These are phyloP conservation scores for Dermochelys coriacea DNA, from an alignment of 2,797 vertebrate genomes.

Conservation along the genomic window DNA sequence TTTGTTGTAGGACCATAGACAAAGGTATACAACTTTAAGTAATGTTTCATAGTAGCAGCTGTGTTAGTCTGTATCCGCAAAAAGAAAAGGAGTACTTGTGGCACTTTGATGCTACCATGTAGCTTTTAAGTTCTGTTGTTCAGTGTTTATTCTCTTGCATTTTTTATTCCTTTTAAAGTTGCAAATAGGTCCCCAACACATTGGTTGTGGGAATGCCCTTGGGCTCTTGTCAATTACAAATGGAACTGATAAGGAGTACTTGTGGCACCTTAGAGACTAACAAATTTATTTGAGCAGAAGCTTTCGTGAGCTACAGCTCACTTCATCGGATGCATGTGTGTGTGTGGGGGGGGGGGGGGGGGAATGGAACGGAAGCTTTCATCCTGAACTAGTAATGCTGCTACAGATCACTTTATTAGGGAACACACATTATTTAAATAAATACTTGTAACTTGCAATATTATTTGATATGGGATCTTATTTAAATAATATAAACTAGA, in stretches of 20 bases:
- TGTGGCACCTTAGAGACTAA: no score
- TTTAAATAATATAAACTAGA: background rate
- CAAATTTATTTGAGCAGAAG: no score
- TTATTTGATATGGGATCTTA: background rate
- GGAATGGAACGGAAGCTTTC: background rate
- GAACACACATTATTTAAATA: background rate
- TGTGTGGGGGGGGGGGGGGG: no score
- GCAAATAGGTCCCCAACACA: background rate
- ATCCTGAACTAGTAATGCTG: background rate
- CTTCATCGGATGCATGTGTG: no score
- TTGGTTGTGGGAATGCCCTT: background rate
- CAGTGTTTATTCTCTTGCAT: background rate
- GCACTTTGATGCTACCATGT: background rate
- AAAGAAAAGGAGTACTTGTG: no score
- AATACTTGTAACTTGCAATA: background rate
- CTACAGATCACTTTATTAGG: background rate
- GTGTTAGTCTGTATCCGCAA: no score
- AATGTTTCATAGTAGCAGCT: background rate
- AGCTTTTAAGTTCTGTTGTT: background rate
- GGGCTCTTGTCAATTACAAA: background rate
- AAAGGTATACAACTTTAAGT: background rate
- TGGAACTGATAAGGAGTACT: no score
- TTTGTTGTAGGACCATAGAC: background rate
- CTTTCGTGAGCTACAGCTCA: no score
- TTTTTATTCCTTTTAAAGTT: background rate